Conservation (phyloP, 2,797 vertebrate species). For the Phalanger gymnotis region DNA sequence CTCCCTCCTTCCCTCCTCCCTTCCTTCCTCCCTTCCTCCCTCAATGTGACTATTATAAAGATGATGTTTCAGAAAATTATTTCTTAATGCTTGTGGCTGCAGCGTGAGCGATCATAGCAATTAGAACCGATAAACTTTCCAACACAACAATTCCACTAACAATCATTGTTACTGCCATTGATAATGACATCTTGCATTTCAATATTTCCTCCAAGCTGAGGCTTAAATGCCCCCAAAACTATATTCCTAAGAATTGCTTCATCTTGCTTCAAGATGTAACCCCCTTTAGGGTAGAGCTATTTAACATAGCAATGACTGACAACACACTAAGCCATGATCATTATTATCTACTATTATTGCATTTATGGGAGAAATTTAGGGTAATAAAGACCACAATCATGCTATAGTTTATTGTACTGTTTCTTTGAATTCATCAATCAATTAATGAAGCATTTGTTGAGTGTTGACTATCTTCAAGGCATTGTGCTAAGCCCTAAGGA, state of each 20-base stretch:
- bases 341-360: slow-evolving; percentile 25
- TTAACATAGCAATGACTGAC: slow-evolving; percentile 16
- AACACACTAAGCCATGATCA: slow-evolving; percentile 3
- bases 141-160: slow-evolving; percentile 61
- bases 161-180: neutral
- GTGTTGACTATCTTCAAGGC: neutral
- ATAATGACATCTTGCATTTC: slow-evolving; percentile 38
- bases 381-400: slow-evolving; percentile 46
- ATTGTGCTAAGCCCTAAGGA: neutral
- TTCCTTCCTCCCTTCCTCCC: too few species aligned
- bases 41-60: slow-evolving; percentile 50
- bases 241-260: slow-evolving; percentile 23
- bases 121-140: slow-evolving; percentile 63
- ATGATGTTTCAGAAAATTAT: slow-evolving; percentile 74
- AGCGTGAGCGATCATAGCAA: slow-evolving; percentile 38
- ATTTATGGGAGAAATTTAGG: slow-evolving; percentile 38
- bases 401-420: slow-evolving; percentile 14
- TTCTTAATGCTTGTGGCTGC: slow-evolving; percentile 69
- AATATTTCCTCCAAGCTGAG: slow-evolving; percentile 30
- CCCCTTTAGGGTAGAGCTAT: slow-evolving; percentile 35
- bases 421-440: slow-evolving; percentile 5
- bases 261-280: neutral
- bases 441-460: neutral
- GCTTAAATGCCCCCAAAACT: slow-evolving; percentile 36
- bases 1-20: too few species aligned